Evolutionary conservation across 2,113 vertebrate species (phyloP).

Genomic region (Murina feae): DNA sequence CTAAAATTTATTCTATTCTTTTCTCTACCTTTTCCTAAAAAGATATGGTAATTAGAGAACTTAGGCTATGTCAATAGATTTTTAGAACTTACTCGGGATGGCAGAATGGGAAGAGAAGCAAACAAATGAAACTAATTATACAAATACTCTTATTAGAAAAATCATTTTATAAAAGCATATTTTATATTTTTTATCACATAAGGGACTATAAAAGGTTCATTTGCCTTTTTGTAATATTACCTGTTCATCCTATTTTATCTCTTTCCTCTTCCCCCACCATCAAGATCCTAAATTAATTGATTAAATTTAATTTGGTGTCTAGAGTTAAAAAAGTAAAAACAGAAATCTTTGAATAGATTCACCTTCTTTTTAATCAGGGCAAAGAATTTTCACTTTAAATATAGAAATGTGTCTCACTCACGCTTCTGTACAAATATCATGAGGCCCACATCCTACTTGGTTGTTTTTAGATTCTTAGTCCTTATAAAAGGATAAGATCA

Average conservation of each 20-base stretch:
- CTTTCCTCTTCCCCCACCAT: not conserved
- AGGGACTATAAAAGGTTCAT: not conserved
- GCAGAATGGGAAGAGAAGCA: not conserved
- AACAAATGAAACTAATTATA: not conserved
- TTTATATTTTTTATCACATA: slow-evolving; percentile 8
- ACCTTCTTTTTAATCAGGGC: slow-evolving; percentile 50
- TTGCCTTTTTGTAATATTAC: slow-evolving; percentile 16
- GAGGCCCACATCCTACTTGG: not conserved
- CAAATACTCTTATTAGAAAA: not conserved
- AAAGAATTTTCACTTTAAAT: slow-evolving; percentile 65
- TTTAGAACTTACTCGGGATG: not conserved
- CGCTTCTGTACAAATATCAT: slow-evolving; percentile 34
- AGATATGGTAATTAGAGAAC: not conserved
- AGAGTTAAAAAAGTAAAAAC: not conserved
- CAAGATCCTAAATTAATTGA: not conserved
- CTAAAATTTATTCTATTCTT: not conserved
- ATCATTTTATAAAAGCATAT: not conserved
- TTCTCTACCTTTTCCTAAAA: not conserved
- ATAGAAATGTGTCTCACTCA: slow-evolving; percentile 49
- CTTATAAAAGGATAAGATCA: not conserved
- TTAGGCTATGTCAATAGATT: not conserved
- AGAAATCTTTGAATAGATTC: slow-evolving; percentile 11
- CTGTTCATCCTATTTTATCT: not conserved
- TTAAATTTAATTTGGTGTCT: not conserved
- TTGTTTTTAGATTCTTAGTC: slow-evolving; percentile 52